Evolutionary conservation across 2,888 invertebrate genomes (phyloP).

Genomic region (Limnephilus auricula): DNA sequence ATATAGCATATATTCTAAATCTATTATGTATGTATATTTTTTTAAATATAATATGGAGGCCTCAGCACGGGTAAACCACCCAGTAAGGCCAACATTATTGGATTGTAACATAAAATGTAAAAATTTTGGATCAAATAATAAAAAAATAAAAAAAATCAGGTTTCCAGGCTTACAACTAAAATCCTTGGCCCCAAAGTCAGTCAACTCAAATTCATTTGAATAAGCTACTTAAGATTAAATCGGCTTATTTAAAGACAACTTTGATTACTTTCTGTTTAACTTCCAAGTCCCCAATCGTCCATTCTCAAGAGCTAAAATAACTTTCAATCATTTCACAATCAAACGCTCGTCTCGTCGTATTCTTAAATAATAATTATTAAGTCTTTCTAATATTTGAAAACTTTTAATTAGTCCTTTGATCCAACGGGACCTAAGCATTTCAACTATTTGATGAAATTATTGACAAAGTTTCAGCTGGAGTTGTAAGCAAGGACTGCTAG

Average conservation of each 20-base stretch:
- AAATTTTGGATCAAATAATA: too few species aligned
- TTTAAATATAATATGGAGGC: too few species aligned
- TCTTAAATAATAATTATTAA: slow-evolving; percentile 23
- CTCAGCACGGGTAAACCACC: too few species aligned
- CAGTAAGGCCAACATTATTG: too few species aligned
- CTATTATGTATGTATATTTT: too few species aligned
- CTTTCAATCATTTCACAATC: slow-evolving; percentile 40
- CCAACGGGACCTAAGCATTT: not conserved
- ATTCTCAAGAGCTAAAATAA: slow-evolving; percentile 14
- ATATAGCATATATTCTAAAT: too few species aligned
- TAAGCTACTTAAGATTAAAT: slow-evolving; percentile 62
- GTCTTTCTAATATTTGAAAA: slow-evolving; percentile 36
- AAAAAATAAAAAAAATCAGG: too few species aligned
- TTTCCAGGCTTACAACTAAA: slow-evolving; percentile 51
- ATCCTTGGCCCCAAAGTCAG: not conserved
- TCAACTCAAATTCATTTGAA: slow-evolving; percentile 56
- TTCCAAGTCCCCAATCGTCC: slow-evolving; percentile 47
- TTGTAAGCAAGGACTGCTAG: not conserved
- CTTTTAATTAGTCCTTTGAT: slow-evolving; percentile 36
- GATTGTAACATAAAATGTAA: too few species aligned
- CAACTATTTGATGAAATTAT: not conserved
- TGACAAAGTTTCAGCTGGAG: not conserved
- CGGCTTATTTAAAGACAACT: slow-evolving; percentile 64
- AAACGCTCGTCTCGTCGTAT: slow-evolving; percentile 23
- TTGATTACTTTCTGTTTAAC: slow-evolving; percentile 65